Base-by-base conservation (phyloP, 2,797 vertebrate genomes). In the Myotis planiceps region DNA sequence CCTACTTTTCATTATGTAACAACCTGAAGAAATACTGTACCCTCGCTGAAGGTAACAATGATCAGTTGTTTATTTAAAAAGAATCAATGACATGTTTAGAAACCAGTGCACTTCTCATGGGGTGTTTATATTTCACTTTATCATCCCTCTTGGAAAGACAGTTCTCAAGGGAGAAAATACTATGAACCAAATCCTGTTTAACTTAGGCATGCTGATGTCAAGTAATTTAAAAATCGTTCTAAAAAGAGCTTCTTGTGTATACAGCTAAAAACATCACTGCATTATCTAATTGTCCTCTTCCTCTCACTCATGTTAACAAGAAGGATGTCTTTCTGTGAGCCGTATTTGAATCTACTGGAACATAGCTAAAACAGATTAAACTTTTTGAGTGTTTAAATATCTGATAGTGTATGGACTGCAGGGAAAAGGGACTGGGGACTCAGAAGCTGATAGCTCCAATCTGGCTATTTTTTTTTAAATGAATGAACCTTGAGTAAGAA, bases 61-160 rank as follows among this genome's bases (percentile, higher is more conserved):
- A 98, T 98, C 97, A 98, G 97, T 98, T 98, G 98, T 98, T 99
- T 99, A 98, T 98, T 96, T 92, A 29, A 96, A 98, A 98, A 98
- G 84, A 98, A 98, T 97, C 96, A 98, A 96, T 98, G 98, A 98
- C 98, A 99, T 98, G 98, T 98, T 98, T 99, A 98, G 98, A 98
- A 99, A 98, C 97, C 92, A 98, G 98, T 92, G 98, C 97, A 98
- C 98, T 98, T 99, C 98, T 98, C 98, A 98, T 97, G 96, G 97
- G 97, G 74, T 98, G 98, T 98, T 99, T 98, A 98, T 98, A 97
- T 98, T 98, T 98, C 98, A 98, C 98, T 99, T 98, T 98, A 98
- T 98, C 98, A 98, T 98, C 96, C 98, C 98, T 97, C 97, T 97
- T 92, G 75, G 98, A 98, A 98, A 98, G 98, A 98, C 98, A 98